Evolutionary conservation across 1,140 invertebrate species (phyloP), one percentile per base, ranked within the genome.

Genomic region (Sogatella furcifera): DNA sequence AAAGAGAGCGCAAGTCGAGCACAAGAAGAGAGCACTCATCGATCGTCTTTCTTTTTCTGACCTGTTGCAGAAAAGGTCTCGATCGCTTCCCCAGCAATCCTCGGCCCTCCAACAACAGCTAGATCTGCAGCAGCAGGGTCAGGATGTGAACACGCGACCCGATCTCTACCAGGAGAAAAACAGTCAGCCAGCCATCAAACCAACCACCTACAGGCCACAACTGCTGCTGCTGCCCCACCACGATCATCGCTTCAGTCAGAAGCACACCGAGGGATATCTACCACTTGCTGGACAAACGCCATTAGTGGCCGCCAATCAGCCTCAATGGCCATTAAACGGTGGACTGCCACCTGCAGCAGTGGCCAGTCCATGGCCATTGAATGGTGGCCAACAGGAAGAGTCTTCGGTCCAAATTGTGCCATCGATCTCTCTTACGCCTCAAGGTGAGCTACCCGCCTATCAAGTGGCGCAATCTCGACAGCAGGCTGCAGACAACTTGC

Each of bases 1-100:
- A 59, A 13, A 38, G 44, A 41, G 15, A 17, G 14, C 22, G 15
- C 46, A 52, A 52, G 22, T 46, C n/a, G n/a, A 19, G 46, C 43
- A 15, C n/a, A n/a, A 49, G 15, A 24, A 14, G 1, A 52, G 22
- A 52, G 17, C 22, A 24, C 22, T 52, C 46, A 21, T 14, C 46
- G 46, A 22, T 49, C 46, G 46, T 22, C 52, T 64, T 61, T 65
- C 55, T 63, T 60, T 65, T 61, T 65, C 64, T 64, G 64, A 56
- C 59, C 57, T 68, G 67, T 69, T 69, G 52, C 67, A 69, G 67
- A 69, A 69, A 64, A 63, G 56, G 55, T 57, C 64, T 28, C 64
- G 66, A 21, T 66, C 67, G 22, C 63, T 65, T 57, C 43, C 62
- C 55, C 60, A 60, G 57, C 55, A 64, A 64, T 57, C 54, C 46